Evolutionary conservation across 2,797 vertebrate species (phyloP).

Genomic region (Semotilus atromaculatus): DNA sequence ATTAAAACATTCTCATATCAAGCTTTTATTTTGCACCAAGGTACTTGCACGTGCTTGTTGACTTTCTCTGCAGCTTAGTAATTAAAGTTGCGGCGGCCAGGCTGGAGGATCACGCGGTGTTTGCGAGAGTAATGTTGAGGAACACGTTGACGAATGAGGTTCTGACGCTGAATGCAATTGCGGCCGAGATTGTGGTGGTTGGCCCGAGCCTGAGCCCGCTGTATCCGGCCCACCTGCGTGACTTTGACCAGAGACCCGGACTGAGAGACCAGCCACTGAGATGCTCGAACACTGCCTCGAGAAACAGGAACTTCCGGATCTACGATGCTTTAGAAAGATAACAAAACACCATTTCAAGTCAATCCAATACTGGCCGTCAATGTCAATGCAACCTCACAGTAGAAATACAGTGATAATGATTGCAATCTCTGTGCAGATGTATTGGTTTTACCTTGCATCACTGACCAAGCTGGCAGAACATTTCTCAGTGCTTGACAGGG

Average conservation of each 20-base stretch:
- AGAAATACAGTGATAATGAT: not conserved
- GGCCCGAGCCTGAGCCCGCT: slow-evolving; percentile 78
- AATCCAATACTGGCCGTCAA: not conserved
- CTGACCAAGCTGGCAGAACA: slow-evolving; percentile 18
- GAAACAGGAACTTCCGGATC: slow-evolving; percentile 68
- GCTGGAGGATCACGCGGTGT: slow-evolving; percentile 83
- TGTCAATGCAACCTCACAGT: not conserved
- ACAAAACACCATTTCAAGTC: not conserved
- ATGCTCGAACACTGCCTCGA: slow-evolving; percentile 59
- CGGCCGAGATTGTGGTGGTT: slow-evolving; percentile 78
- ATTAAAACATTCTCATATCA: slow-evolving; percentile 33
- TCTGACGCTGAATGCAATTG: slow-evolving; percentile 86
- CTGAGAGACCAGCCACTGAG: slow-evolving; percentile 65
- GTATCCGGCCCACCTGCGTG: slow-evolving; percentile 76
- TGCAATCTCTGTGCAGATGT: not conserved
- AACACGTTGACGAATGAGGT: slow-evolving; percentile 79
- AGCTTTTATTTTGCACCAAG: slow-evolving; percentile 26
- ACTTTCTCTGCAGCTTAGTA: slow-evolving; percentile 75
- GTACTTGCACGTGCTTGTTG: slow-evolving; percentile 1
- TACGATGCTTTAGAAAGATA: slow-evolving; percentile 68
- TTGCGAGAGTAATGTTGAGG: slow-evolving; percentile 71
- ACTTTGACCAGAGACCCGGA: slow-evolving; percentile 78
- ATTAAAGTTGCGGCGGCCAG: slow-evolving; percentile 83
- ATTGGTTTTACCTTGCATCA: slow-evolving; percentile 35
- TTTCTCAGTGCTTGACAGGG: slow-evolving; percentile 35